Evolutionary conservation across 1,140 invertebrate species (phyloP).

Genomic region (Linepithema humile): DNA sequence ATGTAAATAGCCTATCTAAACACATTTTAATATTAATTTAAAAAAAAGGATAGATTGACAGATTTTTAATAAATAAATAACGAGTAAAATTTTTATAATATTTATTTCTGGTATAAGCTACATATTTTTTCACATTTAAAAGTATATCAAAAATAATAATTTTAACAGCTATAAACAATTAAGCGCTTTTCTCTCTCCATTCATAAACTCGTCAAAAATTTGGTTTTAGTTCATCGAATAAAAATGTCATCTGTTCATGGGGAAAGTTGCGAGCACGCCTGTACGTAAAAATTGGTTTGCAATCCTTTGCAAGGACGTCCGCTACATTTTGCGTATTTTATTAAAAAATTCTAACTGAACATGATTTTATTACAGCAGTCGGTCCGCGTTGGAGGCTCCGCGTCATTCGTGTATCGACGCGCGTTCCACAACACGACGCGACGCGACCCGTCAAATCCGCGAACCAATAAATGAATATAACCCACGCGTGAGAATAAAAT

Average conservation of each 20-base stretch:
- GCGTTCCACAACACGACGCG: slow-evolving; percentile 39
- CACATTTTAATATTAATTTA: not conserved
- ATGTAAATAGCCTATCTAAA: not conserved
- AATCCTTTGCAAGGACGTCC: not conserved
- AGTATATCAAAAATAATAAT: not conserved
- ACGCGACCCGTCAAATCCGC: slow-evolving; percentile 70
- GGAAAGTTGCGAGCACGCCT: not conserved
- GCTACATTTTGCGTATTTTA: slow-evolving; percentile 62
- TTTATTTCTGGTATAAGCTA: not conserved
- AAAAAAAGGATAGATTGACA: not conserved
- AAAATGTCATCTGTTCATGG: slow-evolving; percentile 7
- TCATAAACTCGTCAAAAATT: slow-evolving; percentile 22
- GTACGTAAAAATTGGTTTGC: slow-evolving; percentile 38
- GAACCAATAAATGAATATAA: slow-evolving; percentile 74
- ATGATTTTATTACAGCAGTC: slow-evolving; percentile 64
- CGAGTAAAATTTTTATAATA: too few species aligned
- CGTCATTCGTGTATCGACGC: slow-evolving; percentile 62
- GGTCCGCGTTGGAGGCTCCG: slow-evolving; percentile 57
- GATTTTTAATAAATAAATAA: not conserved
- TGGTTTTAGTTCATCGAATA: not conserved
- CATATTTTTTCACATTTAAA: too few species aligned
- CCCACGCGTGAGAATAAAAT: slow-evolving; percentile 79
- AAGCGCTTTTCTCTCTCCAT: not conserved
- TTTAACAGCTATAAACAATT: not conserved
- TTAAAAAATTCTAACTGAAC: slow-evolving; percentile 64